Conservation (phyloP, 2,113 vertebrate species). For the Dipodomys stephensi region DNA sequence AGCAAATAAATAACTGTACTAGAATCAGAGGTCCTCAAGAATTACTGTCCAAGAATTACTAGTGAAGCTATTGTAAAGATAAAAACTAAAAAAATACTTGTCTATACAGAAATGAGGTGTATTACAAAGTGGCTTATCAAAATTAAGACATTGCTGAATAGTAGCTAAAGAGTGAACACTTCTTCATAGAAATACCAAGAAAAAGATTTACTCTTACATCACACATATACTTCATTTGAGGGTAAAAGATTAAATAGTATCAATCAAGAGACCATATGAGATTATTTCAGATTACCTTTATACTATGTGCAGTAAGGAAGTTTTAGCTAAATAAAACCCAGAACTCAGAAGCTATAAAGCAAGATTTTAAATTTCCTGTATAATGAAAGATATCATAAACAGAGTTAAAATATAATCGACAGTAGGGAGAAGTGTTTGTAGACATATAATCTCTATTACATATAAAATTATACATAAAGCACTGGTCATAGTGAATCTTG, state of each 20-base stretch:
- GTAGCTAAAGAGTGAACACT: no score
- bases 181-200: neutral
- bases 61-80: neutral
- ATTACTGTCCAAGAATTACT: neutral
- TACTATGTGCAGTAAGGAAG: no score
- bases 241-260: constrained; percentile 6
- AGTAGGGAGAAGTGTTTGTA: neutral
- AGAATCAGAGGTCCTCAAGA: neutral
- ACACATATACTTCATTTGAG: neutral
- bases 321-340: neutral
- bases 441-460: neutral
- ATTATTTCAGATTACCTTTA: constrained; percentile 12
- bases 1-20: no score
- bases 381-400: neutral
- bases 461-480: neutral
- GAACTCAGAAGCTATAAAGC: neutral
- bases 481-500: no score
- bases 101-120: neutral
- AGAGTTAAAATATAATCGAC: constrained; percentile 1
- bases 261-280: neutral
- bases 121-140: neutral
- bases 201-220: neutral
- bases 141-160: neutral
- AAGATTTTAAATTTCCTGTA: neutral
- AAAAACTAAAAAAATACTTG: neutral